A percentile compares a stretch with the other conserved stretches of the same genome.
phyloP scores from a whole-genome alignment of 2,797 vertebrate species.

The Peromyscus melanophrys region DNA sequence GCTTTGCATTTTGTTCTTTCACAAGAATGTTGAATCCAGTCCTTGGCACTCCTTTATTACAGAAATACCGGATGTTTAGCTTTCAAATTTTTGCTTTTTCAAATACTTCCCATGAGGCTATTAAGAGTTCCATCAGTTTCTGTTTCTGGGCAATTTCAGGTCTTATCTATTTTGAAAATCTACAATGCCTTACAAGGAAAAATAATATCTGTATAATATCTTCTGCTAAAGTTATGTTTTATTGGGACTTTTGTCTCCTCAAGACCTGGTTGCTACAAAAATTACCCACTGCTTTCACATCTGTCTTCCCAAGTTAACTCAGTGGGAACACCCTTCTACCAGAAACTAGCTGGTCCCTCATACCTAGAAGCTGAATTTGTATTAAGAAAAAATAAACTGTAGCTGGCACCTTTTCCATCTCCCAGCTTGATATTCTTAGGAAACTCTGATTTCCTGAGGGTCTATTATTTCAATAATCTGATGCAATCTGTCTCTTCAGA shows the following conservation, averaged over 20 bases:
- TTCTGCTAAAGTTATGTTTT: slow-evolving; percentile 31
- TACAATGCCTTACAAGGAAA: not conserved
- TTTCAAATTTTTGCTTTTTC: not conserved
- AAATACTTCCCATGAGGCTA: not conserved
- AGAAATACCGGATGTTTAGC: not conserved
- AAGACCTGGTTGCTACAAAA: not conserved
- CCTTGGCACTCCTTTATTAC: not conserved
- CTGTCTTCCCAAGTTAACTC: not conserved
- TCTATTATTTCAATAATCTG: not conserved
- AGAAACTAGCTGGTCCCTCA: not conserved
- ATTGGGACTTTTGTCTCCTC: not conserved
- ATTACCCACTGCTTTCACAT: not conserved
- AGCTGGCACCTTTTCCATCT: not conserved
- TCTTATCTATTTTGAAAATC: not conserved
- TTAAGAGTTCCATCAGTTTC: not conserved
- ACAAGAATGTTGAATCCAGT: not conserved
- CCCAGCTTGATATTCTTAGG: not conserved
- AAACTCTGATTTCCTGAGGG: not conserved
- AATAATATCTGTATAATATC: not conserved
- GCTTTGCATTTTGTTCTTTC: not conserved
- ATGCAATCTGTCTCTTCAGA: not conserved
- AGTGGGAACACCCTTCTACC: not conserved
- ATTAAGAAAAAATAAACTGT: not conserved
- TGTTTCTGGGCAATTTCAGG: not conserved
- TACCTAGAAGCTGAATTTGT: not conserved